Evolutionary conservation across 1,140 invertebrate species (phyloP).

Genomic region (Venturia canescens): DNA sequence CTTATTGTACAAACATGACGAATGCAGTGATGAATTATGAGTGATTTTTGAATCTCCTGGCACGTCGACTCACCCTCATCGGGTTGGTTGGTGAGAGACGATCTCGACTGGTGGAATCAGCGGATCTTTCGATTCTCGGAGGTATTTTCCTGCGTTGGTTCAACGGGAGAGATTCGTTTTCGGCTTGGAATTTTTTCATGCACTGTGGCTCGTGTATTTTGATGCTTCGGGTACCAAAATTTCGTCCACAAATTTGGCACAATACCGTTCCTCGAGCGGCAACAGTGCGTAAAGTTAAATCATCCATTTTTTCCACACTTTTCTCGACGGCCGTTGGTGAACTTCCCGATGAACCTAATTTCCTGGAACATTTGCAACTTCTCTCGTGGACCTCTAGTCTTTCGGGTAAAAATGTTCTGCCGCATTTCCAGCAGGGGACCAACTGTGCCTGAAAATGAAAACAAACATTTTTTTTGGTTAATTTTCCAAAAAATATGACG

Average conservation of each 20-base stretch:
- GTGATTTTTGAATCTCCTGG: slow-evolving; percentile 41
- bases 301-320: slow-evolving; percentile 38
- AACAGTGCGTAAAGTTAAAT: background rate
- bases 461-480: too few relatives aligned
- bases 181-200: slow-evolving; percentile 84
- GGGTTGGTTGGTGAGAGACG: slow-evolving; percentile 40
- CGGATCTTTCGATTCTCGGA: slow-evolving; percentile 16
- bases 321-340: slow-evolving; percentile 17
- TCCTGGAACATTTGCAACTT: slow-evolving; percentile 76
- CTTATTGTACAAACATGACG: background rate
- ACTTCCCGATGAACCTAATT: slow-evolving; percentile 29
- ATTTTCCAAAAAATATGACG: background rate
- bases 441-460: slow-evolving; percentile 77
- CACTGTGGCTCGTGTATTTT: slow-evolving; percentile 88
- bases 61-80: slow-evolving; percentile 58
- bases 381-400: slow-evolving; percentile 81
- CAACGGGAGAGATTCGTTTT: slow-evolving; percentile 81
- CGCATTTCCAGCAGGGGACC: slow-evolving; percentile 81
- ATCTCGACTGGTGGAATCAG: slow-evolving; percentile 5
- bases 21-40: slow-evolving; percentile 19
- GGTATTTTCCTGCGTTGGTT: slow-evolving; percentile 53
- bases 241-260: slow-evolving; percentile 86
- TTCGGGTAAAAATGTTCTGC: slow-evolving; percentile 81
- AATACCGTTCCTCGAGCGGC: slow-evolving; percentile 65
- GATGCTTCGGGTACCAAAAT: slow-evolving; percentile 85